Base-by-base conservation (phyloP, 2,888 invertebrate genomes). In the Geotrupes spiniger region DNA sequence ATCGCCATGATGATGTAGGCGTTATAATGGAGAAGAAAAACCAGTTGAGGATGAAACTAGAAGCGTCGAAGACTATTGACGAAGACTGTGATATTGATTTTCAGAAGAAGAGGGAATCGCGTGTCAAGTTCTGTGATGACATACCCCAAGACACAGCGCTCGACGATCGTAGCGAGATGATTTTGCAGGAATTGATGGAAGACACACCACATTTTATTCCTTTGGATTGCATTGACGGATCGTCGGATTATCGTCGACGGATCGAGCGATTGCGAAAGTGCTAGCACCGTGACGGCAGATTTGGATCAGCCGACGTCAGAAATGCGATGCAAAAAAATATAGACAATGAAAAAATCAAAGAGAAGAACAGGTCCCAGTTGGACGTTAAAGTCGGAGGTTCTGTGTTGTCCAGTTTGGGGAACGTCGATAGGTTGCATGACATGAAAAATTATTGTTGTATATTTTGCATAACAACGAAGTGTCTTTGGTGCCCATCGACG, bases 201-300 rank as follows among this genome's bases (percentile, higher is more conserved):
- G 65, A 67, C 44, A 64, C 63, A 40, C 51, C 57, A 6, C 67
- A 78, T 68, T 77, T 78, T 72, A 76, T 76, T 69, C 77, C 78
- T 66, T 73, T 79, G 56, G 85, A 85, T 63, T 83, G 84, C 71
- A 85, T 85, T 74, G 85, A 85, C 64, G 84, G 85, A 57, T 85
- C 85, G 41, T 83, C 89, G 65, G n/a, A n/a, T n/a, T n/a, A n/a
- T n/a, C n/a, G n/a, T n/a, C n/a, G n/a, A n/a, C n/a, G n/a, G n/a
- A n/a, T 88, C 88, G 54, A 88, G 87, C 63, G 89, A 88, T 58
- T 89, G 88, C 70, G 88, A 89, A 73, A 87, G 87, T n/a, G 85
- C 86, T 40, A 87, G 87, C 70, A 87, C 87, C 5, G 83, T 81
- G 31, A 81, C 81, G 46, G 79, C 80, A 33, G 81, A 82, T 62